These are phyloP conservation scores for Gastrophysa polygoni DNA, from an alignment of 2,888 invertebrate genomes.

Conservation along the genomic window DNA sequence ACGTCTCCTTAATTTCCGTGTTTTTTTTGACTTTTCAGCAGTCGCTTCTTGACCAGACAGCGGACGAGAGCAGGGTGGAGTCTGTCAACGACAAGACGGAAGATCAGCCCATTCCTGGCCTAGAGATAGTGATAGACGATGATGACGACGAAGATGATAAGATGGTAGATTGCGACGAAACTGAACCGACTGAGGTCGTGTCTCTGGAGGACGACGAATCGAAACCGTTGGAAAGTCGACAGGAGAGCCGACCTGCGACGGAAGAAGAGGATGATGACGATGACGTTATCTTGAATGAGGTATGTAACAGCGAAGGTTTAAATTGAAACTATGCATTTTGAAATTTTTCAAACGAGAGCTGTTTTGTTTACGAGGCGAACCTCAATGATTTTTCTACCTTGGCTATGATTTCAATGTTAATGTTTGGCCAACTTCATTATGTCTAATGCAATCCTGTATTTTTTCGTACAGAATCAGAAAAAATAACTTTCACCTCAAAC, in stretches of 20 bases:
- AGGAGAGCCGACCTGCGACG: slow-evolving; percentile 37
- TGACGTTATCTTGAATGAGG: slow-evolving; percentile 72
- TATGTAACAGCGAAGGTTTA: no score
- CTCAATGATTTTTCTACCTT: no score
- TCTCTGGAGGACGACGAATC: slow-evolving; percentile 46
- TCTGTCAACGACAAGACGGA: slow-evolving; percentile 45
- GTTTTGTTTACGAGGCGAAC: no score
- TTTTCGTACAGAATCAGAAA: no score
- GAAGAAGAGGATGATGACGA: slow-evolving; percentile 60
- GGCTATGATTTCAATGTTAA: no score
- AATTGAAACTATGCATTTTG: no score
- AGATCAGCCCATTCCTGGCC: slow-evolving; percentile 60
- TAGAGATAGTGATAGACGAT: slow-evolving; percentile 56
- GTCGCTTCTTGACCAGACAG: slow-evolving; percentile 45
- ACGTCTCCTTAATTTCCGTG: no score
- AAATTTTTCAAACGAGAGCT: no score
- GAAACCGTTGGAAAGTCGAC: slow-evolving; percentile 28
- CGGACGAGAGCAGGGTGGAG: slow-evolving; percentile 47
- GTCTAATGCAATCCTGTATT: no score
- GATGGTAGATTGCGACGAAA: slow-evolving; percentile 49
- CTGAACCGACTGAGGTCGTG: slow-evolving; percentile 47
- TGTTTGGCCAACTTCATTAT: no score
- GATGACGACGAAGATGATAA: slow-evolving; percentile 52
- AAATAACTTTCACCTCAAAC: no score
- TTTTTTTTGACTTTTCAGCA: no score